Evolutionary conservation across 2,113 vertebrate species (phyloP), one percentile per base, ranked within the genome.

Genomic region (Emydura subglobosa): DNA sequence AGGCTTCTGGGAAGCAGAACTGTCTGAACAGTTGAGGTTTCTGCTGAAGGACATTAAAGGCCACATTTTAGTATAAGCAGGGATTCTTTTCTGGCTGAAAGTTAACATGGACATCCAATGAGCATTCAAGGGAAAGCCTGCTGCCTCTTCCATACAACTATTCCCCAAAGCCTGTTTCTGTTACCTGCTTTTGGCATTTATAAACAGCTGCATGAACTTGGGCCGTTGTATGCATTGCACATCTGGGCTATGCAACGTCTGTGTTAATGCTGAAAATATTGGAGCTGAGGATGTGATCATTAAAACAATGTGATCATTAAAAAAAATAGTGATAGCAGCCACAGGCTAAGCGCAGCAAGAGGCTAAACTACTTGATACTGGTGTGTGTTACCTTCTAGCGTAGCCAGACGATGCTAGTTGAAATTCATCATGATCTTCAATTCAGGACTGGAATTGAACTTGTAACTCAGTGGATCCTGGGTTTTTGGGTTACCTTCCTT

Each of bases 131-230:
- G 72, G 90, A 50, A 47, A 27, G 16, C 82, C 25, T 39, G 11
- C 9, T 51, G 49, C 85, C 78, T 96, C 59, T 87, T 87, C 61
- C 9, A 59, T 86, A 44, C 51, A 81, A 49, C 27, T 55, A 11
- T 42, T 51, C 10, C 44, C n/a, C 7, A 39, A 91, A 86, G 50
- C 54, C 34, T 85, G 39, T 51, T 92, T 49, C 50, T 94, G 86
- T 93, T 96, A 90, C 92, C 50, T 95, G 94, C 87, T 94, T 95
- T 95, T 94, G 95, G 93, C 92, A 12, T 95, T 93, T 96, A 96
- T 93, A 85, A 95, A 91, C 95, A 93, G 82, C 86, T 93, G 80
- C 72, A 25, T 89, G 74, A 94, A 55, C 55, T 80, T 83, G 91
- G 83, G 47, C 83, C 57, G 42, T 92, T 59, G 79, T 55, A 55